phyloP scores from a whole-genome alignment of 2,113 vertebrate species.

The Calcarius ornatus region DNA sequence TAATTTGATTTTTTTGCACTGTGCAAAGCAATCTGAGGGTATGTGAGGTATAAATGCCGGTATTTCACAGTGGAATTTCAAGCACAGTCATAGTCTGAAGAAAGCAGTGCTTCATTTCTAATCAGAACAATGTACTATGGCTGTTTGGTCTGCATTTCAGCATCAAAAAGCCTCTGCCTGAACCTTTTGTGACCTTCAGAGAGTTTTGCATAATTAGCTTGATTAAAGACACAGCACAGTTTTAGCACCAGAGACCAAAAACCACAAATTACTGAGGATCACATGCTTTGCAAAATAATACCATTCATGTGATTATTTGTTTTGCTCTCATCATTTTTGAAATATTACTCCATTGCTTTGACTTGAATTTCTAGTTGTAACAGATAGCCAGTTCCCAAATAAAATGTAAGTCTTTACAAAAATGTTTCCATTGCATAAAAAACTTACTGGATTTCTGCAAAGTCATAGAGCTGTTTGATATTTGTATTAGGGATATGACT shows the following conservation, averaged over 20 bases:
- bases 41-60: not conserved
- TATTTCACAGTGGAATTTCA: not conserved
- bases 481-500: not conserved
- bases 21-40: not conserved
- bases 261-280: slow-evolving; percentile 49
- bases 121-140: not conserved
- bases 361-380: slow-evolving; percentile 41
- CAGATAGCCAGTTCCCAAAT: slow-evolving; percentile 31
- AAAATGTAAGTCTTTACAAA: slow-evolving; percentile 17
- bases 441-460: not conserved
- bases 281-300: slow-evolving; percentile 64
- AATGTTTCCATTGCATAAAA: slow-evolving; percentile 30
- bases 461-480: not conserved
- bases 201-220: slow-evolving; percentile 60
- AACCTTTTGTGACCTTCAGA: slow-evolving; percentile 60
- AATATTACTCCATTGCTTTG: slow-evolving; percentile 47
- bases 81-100: not conserved
- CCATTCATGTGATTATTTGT: slow-evolving; percentile 62
- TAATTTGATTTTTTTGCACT: slow-evolving; percentile 14
- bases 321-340: slow-evolving; percentile 60
- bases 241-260: slow-evolving; percentile 59
- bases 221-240: slow-evolving; percentile 64
- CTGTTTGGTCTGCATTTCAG: not conserved
- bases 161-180: slow-evolving; percentile 48
- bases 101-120: not conserved